Evolutionary conservation across 2,888 invertebrate species (phyloP).

Genomic region (Cataglyphis cursor): DNA sequence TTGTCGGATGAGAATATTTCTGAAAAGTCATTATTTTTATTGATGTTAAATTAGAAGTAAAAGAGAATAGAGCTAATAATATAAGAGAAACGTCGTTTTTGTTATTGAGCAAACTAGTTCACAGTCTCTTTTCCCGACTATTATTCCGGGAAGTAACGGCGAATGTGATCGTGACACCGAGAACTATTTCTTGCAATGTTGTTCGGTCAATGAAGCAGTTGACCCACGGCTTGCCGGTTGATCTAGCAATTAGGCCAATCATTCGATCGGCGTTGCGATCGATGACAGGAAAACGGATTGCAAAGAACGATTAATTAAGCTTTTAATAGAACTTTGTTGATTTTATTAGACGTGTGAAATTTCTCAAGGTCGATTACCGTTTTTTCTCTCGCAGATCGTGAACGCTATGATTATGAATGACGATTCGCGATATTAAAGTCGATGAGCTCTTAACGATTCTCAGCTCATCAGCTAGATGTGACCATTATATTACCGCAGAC

Average conservation of each 20-base stretch:
- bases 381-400: neutral
- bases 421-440: neutral
- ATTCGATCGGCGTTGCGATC: slow-evolving; percentile 48
- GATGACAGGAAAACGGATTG: neutral
- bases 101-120: slow-evolving; percentile 29
- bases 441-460: neutral
- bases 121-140: slow-evolving; percentile 41
- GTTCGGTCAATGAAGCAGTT: slow-evolving; percentile 71
- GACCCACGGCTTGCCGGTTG: slow-evolving; percentile 59
- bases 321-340: neutral
- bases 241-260: slow-evolving; percentile 67
- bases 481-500: slow-evolving; percentile 2
- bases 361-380: neutral
- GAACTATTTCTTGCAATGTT: slow-evolving; percentile 53
- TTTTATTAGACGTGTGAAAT: neutral
- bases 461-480: slow-evolving; percentile 7
- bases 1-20: neutral
- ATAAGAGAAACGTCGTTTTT: slow-evolving; percentile 15
- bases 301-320: slow-evolving; percentile 13
- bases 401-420: slow-evolving; percentile 5
- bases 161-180: slow-evolving; percentile 63
- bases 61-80: neutral
- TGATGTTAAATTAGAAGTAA: slow-evolving; percentile 3
- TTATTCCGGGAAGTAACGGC: slow-evolving; percentile 61
- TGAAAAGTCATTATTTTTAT: neutral